Conservation (phyloP, 1,140 invertebrate species). For the Heterodera carotae region DNA sequence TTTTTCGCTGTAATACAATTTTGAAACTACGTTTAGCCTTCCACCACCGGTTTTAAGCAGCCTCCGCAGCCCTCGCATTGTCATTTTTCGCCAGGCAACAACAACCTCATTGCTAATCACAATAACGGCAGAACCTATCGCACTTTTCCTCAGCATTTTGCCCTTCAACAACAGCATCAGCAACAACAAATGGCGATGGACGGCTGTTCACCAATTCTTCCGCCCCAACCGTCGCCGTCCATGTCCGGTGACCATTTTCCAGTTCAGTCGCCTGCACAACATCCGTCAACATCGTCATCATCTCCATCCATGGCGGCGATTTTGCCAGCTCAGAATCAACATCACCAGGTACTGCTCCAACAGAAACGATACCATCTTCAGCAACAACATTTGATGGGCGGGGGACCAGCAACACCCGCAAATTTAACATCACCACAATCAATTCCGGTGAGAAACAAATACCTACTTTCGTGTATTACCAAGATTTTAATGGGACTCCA, state of each 20-base stretch:
- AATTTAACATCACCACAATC: neutral
- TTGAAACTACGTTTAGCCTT: neutral
- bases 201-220: neutral
- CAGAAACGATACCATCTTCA: slow-evolving; percentile 5
- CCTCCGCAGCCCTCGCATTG: neutral
- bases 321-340: neutral
- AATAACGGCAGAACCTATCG: neutral
- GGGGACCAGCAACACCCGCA: slow-evolving; percentile 11
- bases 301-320: neutral
- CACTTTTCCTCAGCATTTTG: neutral
- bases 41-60: neutral
- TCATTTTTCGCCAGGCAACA: neutral
- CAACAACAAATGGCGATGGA: neutral
- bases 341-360: neutral
- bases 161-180: neutral
- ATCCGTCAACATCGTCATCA: neutral
- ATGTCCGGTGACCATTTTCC: neutral
- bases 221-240: neutral
- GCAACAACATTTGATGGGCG: neutral
- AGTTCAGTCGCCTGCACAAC: neutral
- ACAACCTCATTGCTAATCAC: neutral
- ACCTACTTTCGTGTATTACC: too few species aligned
- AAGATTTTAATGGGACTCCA: too few species aligned
- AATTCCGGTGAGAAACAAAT: neutral
- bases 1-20: neutral